Base-by-base conservation (phyloP, 2,888 invertebrate species). In the Aspidapion aeneum region DNA sequence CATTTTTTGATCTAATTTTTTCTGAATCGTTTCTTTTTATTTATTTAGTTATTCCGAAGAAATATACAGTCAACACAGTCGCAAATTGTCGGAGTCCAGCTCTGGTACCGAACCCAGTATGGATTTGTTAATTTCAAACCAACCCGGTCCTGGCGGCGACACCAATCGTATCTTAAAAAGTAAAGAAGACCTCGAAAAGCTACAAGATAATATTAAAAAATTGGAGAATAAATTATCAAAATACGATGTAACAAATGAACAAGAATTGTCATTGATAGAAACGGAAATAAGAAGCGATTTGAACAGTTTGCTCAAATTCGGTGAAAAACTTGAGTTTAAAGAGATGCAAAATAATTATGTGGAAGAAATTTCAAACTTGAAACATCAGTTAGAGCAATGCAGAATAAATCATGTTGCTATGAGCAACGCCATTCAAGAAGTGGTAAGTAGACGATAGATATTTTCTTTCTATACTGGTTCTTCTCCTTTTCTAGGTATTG, bases 31-130 rank as follows among this genome's bases (percentile, higher is more conserved):
- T n/a, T n/a, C n/a, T n/a, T n/a, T 35, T 35, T 35, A 7, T 7
- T 35, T 35, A 35, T 35, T 60, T 64, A 85, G 85, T 73, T 86
- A 86, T 75, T 87, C 88, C 0, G 89, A 89, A 71, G 88, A 89
- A 72, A 80, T 89, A 7, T 86, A 87, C 71, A 88, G 86, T 66
- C 87, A 87, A 70, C 87, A 87, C 57, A 87, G 87, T 18, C 83
- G 86, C 65, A 86, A 85, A 71, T 78, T 85, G 74, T 85, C 84
- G 1, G 76, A 69, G 18, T 78, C 79, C n/a, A 78, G 78, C 63
- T 80, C 78, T 5, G 80, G 80, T n/a, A 73, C 72, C 20, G 83
- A 84, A 62, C 66, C 83, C 2, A 77, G 79, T 1, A 80, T 81
- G 1, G 83, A 83, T 68, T 69, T 80, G 18, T 76, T 68, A 9